These are phyloP conservation scores for Callipepla californica DNA, from an alignment of 2,113 vertebrate species.

Conservation along the genomic window DNA sequence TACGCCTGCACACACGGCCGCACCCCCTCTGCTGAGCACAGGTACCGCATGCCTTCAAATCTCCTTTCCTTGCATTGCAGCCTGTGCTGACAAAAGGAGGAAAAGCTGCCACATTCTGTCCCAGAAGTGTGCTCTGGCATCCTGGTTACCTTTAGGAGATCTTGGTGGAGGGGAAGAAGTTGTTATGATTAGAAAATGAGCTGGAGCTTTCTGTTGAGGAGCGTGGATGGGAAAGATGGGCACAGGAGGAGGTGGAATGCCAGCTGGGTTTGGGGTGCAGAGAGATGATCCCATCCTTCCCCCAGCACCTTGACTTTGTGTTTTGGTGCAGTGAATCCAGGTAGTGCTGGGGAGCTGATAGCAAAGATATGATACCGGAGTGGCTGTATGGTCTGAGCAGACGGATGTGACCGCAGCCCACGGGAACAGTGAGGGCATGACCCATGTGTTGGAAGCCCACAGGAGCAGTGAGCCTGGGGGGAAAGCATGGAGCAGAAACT, in stretches of 20 bases:
- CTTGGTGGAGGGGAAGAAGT: neutral
- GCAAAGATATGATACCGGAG: neutral
- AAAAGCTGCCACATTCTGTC: neutral
- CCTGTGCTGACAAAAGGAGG: neutral
- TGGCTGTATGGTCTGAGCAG: neutral
- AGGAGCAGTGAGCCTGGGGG: neutral
- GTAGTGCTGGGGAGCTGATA: neutral
- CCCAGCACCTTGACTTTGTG: neutral
- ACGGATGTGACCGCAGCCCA: neutral
- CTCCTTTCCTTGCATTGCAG: neutral
- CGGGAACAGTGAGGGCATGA: too few species aligned
- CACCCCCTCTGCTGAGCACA: neutral
- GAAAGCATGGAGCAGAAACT: neutral
- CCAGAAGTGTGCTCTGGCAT: fast-evolving
- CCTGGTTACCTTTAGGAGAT: neutral
- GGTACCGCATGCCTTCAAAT: constrained; percentile 62
- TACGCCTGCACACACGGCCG: neutral
- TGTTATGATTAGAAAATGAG: fast-evolving
- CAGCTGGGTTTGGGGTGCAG: neutral
- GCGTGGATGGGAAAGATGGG: neutral
- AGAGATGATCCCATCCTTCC: neutral
- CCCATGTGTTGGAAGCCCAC: neutral
- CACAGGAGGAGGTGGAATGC: neutral
- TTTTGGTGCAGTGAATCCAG: neutral
- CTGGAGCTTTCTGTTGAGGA: neutral